Evolutionary conservation across 2,113 vertebrate genomes (phyloP).

Genomic region (Passer montanus): DNA sequence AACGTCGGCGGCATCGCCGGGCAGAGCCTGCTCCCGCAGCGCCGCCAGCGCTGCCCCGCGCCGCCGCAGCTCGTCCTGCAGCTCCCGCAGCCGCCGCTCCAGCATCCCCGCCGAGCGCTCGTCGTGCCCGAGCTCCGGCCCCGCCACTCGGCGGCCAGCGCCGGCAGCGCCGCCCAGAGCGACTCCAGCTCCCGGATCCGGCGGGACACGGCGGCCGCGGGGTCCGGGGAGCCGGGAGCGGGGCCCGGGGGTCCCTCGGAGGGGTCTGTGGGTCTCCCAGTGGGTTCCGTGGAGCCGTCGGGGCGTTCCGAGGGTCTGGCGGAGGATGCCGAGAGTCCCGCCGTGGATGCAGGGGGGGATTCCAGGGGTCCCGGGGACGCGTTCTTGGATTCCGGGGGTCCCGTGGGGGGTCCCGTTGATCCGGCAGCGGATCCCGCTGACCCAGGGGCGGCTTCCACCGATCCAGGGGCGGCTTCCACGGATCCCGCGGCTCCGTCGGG

Average conservation of each 20-base stretch:
- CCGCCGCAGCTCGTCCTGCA: conserved; percentile 90
- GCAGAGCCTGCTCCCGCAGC: conserved; percentile 83
- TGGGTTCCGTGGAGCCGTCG: background rate
- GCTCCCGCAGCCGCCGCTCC: conserved; percentile 87
- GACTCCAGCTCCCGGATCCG: background rate
- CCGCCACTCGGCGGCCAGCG: background rate
- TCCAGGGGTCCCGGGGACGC: background rate
- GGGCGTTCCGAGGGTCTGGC: background rate
- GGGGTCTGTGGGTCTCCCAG: rapidly evolving
- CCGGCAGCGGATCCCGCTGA: background rate
- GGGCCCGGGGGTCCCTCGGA: background rate
- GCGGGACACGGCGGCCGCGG: background rate
- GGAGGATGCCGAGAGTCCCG: background rate
- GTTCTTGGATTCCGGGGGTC: background rate
- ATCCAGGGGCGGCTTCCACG: rapidly evolving
- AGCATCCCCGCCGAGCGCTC: conserved; percentile 90
- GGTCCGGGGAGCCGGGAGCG: background rate
- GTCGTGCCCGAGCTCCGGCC: conserved; percentile 69
- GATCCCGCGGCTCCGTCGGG: background rate
- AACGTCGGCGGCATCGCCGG: background rate
- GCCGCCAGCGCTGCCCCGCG: conserved; percentile 84
- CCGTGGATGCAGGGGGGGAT: background rate
- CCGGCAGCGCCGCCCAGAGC: background rate
- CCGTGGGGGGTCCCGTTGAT: background rate
- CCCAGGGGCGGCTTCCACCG: rapidly evolving